Percentiles rank a stretch among this genome's conserved stretches.
phyloP scores from a whole-genome alignment of 2,113 vertebrate species.

The Crotalus horridus region DNA sequence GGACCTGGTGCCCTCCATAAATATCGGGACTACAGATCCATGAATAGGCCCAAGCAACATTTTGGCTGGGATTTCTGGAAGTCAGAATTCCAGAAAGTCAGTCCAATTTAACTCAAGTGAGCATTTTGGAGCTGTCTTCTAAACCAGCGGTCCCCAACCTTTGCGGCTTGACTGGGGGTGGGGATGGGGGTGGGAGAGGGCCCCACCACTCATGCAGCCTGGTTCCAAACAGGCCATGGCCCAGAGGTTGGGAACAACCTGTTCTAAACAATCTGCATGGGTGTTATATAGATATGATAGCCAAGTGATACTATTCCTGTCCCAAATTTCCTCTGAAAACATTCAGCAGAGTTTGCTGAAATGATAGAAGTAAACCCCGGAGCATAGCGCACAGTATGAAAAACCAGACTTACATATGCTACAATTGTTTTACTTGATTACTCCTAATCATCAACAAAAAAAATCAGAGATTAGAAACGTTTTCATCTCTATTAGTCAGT shows the following conservation, averaged over 20 bases:
- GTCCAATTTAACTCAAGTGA: background rate
- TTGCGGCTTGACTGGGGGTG: too few species aligned
- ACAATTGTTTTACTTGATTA: slow-evolving; percentile 17
- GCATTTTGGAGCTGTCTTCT: background rate
- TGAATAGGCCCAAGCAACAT: background rate
- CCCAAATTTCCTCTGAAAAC: background rate
- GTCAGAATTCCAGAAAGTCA: background rate
- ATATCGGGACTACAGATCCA: background rate
- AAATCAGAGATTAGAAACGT: slow-evolving; percentile 8
- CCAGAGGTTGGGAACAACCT: too few species aligned
- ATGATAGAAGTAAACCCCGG: background rate
- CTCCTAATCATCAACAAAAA: slow-evolving; percentile 29
- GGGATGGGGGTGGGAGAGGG: too few species aligned
- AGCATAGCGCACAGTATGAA: background rate
- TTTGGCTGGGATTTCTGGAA: background rate
- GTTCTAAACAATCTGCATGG: background rate
- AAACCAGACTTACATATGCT: background rate
- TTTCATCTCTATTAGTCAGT: background rate
- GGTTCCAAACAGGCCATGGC: too few species aligned
- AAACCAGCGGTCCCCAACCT: too few species aligned
- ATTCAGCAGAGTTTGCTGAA: background rate
- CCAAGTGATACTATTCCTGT: background rate
- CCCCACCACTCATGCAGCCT: too few species aligned
- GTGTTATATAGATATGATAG: background rate
- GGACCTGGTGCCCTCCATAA: background rate